phyloP scores from a whole-genome alignment of 2,888 invertebrate genomes.

The Heliconius ethilla region DNA sequence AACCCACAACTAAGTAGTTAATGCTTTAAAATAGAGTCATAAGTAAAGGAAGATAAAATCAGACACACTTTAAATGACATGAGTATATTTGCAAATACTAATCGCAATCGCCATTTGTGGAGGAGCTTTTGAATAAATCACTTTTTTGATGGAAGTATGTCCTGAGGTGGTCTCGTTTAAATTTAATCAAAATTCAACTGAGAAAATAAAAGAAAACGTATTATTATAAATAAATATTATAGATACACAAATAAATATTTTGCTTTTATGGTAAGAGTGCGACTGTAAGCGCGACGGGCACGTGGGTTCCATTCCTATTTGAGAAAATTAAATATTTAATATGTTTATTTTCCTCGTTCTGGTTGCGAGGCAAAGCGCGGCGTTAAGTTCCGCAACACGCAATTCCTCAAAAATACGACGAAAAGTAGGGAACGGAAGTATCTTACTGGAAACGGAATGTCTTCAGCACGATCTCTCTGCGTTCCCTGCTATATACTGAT shows the following conservation, averaged over 20 bases:
- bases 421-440: no score
- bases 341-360: no score
- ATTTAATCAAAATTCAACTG: background rate
- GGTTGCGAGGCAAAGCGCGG: no score
- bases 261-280: background rate
- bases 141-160: background rate
- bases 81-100: constrained; percentile 3
- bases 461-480: no score
- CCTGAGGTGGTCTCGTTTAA: constrained; percentile 3
- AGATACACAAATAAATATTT: background rate
- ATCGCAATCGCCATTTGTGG: constrained; percentile 5
- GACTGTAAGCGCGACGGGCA: no score
- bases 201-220: background rate
- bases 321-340: no score
- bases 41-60: background rate
- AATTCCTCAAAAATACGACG: no score
- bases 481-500: no score
- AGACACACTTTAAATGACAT: background rate
- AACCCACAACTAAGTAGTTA: background rate
- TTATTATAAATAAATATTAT: background rate
- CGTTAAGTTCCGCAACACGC: no score
- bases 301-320: no score
- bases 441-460: no score
- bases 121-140: constrained; percentile 1
- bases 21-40: background rate